Percentiles rank a stretch among this genome's conserved stretches.
phyloP scores from a whole-genome alignment of 2,888 invertebrate genomes.

The Leistus spinibarbis region DNA sequence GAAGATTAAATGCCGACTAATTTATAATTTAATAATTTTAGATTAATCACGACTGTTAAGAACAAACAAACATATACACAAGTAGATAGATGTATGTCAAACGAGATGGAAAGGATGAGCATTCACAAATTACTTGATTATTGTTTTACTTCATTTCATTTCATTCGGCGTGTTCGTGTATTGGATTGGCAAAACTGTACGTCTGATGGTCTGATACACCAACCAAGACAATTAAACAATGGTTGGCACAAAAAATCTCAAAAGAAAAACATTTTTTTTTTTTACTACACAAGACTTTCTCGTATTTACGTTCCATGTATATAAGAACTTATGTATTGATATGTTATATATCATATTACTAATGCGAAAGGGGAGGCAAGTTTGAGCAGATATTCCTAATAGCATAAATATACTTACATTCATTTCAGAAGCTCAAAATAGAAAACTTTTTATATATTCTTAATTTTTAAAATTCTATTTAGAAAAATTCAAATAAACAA shows the following conservation, averaged over 20 bases:
- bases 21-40: constrained; percentile 38
- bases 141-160: not conserved
- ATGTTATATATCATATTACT: too few relatives aligned
- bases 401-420: too few relatives aligned
- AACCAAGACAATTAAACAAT: not conserved
- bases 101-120: constrained; percentile 26
- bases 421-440: too few relatives aligned
- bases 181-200: not conserved
- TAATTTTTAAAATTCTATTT: too few relatives aligned
- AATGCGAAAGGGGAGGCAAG: not conserved
- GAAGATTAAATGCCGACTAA: constrained; percentile 33
- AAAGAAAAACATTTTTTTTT: too few relatives aligned
- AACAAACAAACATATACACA: constrained; percentile 10
- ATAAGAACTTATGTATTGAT: too few relatives aligned
- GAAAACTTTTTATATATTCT: too few relatives aligned
- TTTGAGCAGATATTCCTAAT: not conserved
- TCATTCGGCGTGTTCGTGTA: too few relatives aligned
- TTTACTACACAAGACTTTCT: too few relatives aligned
- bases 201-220: not conserved
- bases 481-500: too few relatives aligned
- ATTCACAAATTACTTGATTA: constrained; percentile 4
- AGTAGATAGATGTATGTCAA: constrained; percentile 22
- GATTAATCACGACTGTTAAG: constrained; percentile 30
- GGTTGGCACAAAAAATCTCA: not conserved
- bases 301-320: too few relatives aligned